Percentiles rank a stretch among this genome's conserved stretches.
These are phyloP conservation scores for Sebastes umbrosus DNA, from an alignment of 2,797 vertebrate genomes.

Conservation along the genomic window DNA sequence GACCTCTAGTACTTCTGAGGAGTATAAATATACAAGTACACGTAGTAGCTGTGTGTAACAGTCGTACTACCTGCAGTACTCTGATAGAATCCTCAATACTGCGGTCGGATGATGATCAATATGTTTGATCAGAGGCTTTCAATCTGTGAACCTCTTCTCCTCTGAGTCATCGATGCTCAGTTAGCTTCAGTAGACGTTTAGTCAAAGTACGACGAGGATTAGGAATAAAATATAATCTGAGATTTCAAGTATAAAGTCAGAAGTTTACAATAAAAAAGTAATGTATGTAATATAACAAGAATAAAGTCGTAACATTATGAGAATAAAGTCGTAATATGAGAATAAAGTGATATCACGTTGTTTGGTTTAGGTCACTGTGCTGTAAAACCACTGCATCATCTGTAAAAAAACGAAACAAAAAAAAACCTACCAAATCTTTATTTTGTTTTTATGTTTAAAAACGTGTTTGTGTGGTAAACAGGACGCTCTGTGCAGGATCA, in stretches of 20 bases:
- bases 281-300: too few species aligned
- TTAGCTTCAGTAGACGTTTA: background rate
- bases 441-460: background rate
- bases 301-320: too few species aligned
- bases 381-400: background rate
- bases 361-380: too few species aligned
- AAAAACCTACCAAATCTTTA: background rate
- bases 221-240: too few species aligned
- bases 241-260: too few species aligned
- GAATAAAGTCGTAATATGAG: too few species aligned
- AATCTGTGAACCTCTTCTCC: background rate
- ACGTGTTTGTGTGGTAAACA: constrained; percentile 49
- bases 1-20: background rate
- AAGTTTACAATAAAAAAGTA: too few species aligned
- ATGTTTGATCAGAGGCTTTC: background rate
- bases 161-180: background rate
- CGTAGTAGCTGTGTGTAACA: background rate
- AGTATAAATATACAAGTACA: background rate
- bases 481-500: constrained; percentile 94
- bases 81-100: background rate
- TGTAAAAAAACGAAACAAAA: background rate
- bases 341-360: too few species aligned
- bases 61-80: background rate
- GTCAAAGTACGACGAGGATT: too few species aligned
- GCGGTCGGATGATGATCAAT: background rate